Evolutionary conservation across 2,797 vertebrate species (phyloP), one percentile per base, ranked within the genome.

Genomic region (Sciurus carolinensis): DNA sequence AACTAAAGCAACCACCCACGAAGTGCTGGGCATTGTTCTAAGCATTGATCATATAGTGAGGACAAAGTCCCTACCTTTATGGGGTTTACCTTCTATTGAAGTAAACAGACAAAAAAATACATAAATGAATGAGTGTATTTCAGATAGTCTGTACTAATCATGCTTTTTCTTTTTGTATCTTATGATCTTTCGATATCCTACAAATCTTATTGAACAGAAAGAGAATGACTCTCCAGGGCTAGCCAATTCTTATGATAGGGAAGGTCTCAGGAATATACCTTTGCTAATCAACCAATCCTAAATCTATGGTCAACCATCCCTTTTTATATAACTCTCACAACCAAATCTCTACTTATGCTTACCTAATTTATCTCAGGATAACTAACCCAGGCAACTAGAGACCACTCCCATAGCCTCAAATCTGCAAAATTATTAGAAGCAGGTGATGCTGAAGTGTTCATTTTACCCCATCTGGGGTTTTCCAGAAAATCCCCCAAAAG

Each of bases 51-150:
- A 73, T 64, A 42, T 7, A 82, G 4, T 62, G 6, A 77, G 47
- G 62, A 76, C 6, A 50, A 79, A 1, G 12, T 75, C 22, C 13
- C 69, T 52, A 28, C 8, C 12, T 91, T 75, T 44, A 33, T 54
- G 42, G 54, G 52, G 12, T 10, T 94, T 82, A 62, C 47, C 7
- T 90, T 92, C 62, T 77, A 44, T 33, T 85, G 39, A 2, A 82
- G 9, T 24, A 95, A 52, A 20, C 20, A 59, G 30, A 44, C 3
- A 33, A 39, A 81, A 39, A 59, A 30, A 84, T 14, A 64, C 36
- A 91, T 39, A 66, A 85, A 26, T 71, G 84, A 54, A 59, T 66
- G 57, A 95, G n/a, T 87, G 67, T 77, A 85, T 72, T 82, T 95
- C 47, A 82, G 26, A 33, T 28, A 52, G 7, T 85, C 12, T 28